phyloP scores from a whole-genome alignment of 2,113 vertebrate genomes.

The Dunckerocampus dactyliophorus region DNA sequence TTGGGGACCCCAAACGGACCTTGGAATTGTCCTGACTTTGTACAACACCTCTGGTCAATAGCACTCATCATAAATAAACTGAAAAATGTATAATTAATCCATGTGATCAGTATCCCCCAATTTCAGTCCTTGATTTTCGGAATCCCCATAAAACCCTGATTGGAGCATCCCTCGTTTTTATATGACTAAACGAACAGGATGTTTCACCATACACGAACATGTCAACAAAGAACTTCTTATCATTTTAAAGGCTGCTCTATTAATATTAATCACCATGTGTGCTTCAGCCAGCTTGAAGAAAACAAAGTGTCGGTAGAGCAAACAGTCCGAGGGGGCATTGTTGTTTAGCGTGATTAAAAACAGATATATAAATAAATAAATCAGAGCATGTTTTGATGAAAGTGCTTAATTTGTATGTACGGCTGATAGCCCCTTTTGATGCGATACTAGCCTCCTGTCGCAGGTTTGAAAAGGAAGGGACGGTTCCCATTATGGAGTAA shows the following conservation, averaged over 20 bases:
- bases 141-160: too few relatives aligned
- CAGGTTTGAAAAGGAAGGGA: conserved; percentile 60
- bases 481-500: conserved; percentile 65
- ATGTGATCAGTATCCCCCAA: too few relatives aligned
- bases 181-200: too few relatives aligned
- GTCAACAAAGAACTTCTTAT: conserved; percentile 2
- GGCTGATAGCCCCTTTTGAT: conserved; percentile 39
- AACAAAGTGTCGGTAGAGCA: conserved; percentile 35
- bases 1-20: too few relatives aligned
- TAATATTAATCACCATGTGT: conserved; percentile 47
- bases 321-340: conserved; percentile 36
- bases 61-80: too few relatives aligned
- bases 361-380: conserved; percentile 14
- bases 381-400: conserved; percentile 38
- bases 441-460: conserved; percentile 36
- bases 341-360: neutral
- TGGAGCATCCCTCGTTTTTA: too few relatives aligned
- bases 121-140: too few relatives aligned
- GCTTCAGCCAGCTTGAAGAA: conserved; percentile 8
- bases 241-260: conserved; percentile 31
- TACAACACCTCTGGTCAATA: too few relatives aligned
- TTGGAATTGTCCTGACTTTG: too few relatives aligned
- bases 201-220: too few relatives aligned
- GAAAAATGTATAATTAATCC: too few relatives aligned
- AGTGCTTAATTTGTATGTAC: conserved; percentile 61